Base-by-base conservation (phyloP, 2,113 vertebrate species). In the Macroglossus sobrinus region DNA sequence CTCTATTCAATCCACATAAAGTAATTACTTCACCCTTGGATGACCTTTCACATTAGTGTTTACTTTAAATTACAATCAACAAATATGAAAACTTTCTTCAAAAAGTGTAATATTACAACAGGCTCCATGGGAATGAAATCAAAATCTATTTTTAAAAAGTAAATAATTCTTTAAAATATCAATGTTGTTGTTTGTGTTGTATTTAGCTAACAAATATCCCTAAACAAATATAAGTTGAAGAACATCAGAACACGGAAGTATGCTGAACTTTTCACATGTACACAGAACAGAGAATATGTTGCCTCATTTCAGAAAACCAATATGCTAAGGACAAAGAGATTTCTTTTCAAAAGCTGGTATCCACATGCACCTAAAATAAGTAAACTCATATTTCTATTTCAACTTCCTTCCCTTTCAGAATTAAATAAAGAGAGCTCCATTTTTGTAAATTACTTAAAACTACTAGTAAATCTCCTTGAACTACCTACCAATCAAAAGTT, bases 121-220 rank as follows among this genome's bases (percentile, higher is more conserved):
- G 97, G 90, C 81, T 98, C 82, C 87, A 95, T 47, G 69, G 38
- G 72, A 94, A 97, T 95, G 68, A 94, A 98, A 97, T 94, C 92
- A 76, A 61, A 97, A 79, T 79, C 69, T 95, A 84, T 33, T 71
- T 97, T 97, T 69, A 85, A 71, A 93, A 40, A 97, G 92, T 96
- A 97, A 97, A 97, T 97, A 95, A 98, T 97, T 97, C 97, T 63
- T 93, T 98, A 91, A 98, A 88, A 97, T 97, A 95, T 89, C 91
- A 94, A 26, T 68, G 78, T 89, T 94, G 47, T 81, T 94, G 47
- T 81, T 33, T 47, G 38, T 64, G 8, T 30, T 71, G 28, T 94
- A 53, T 94, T 97, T 96, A 95, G 89, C 66, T 89, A 96, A 94
- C 96, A 94, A 98, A 98, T 96, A 82, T 63, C 93, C 92, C 76